Evolutionary conservation across 2,888 invertebrate genomes (phyloP), one percentile per base, ranked within the genome.

Genomic region (Mesochorus sp.): DNA sequence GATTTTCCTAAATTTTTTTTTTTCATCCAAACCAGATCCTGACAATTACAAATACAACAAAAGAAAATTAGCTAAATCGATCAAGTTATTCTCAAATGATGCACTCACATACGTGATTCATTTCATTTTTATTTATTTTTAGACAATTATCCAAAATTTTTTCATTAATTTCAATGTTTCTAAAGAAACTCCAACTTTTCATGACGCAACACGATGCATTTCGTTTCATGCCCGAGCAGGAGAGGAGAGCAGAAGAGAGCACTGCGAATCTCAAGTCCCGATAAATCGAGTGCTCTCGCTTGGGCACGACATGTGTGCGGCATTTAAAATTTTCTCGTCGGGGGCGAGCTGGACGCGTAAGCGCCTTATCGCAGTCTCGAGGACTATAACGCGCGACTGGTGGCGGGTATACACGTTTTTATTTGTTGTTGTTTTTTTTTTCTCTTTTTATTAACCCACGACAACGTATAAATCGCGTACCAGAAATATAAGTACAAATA

Each of bases 271-370:
- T 84, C 80, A 81, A 82, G 83, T 75, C 79, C 76, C 81, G 88
- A 88, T 88, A 87, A 88, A 87, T 86, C 82, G 85, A 87, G 72
- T 81, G 81, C 75, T 73, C 57, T 73, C 67, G 74, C 72, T 47
- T 42, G 37, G 57, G 71, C 70, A 39, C 64, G 24, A 37, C 14
- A 26, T 49, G 61, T 61, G 14, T 37, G 21, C 37, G 42, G 12
- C 42, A 42, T 61, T 49, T 59, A 72, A 68, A 77, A 34, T n/a
- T n/a, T n/a, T 37, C 61, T 61, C 57, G 57, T 34, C n/a, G 24
- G 8, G 61, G 53, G 68, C 42, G 68, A 62, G 42, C 61, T n/a
- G n/a, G n/a, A 73, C 57, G 66, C 51, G 51, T 72, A 75, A 79
- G 66, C 64, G 61, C 57, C 66, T 76, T 79, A 81, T 81, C 79